Evolutionary conservation across 2,797 vertebrate species (phyloP).

Genomic region (Scolopax rusticola): DNA sequence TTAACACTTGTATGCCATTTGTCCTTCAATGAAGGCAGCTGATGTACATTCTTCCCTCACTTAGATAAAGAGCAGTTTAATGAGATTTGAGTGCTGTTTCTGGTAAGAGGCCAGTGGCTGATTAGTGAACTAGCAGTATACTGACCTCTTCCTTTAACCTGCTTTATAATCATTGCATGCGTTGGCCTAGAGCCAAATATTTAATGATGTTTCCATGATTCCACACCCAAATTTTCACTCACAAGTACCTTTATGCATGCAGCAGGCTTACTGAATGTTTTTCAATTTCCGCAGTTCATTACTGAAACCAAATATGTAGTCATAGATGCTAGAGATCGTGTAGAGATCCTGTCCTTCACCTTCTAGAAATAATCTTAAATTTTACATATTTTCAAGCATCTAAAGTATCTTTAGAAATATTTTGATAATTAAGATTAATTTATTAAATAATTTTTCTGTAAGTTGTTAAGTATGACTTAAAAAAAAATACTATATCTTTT

Average conservation of each 20-base stretch:
- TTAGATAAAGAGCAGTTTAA: slow-evolving; percentile 45
- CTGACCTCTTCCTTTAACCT: background rate
- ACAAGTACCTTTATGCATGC: background rate
- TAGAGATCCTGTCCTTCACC: background rate
- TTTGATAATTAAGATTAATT: background rate
- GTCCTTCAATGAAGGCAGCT: background rate
- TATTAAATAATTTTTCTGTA: background rate
- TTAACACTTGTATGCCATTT: background rate
- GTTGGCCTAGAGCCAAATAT: background rate
- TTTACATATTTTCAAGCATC: background rate
- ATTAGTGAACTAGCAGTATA: background rate
- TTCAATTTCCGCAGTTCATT: background rate
- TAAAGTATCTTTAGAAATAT: background rate
- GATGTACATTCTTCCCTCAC: background rate
- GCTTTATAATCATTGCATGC: slow-evolving; percentile 20
- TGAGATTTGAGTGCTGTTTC: slow-evolving; percentile 53
- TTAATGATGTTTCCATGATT: slow-evolving; percentile 17
- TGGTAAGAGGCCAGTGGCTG: slow-evolving; percentile 53
- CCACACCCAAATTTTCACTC: background rate
- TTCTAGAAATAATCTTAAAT: background rate
- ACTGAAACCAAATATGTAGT: background rate
- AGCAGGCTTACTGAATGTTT: background rate
- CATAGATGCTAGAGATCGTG: background rate
- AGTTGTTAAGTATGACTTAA: background rate
- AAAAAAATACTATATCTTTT: background rate